Percentiles rank a stretch among this genome's conserved stretches.
These are phyloP conservation scores for Cyrtorhinus lividipennis DNA, from an alignment of 1,140 invertebrate genomes.

Conservation along the genomic window DNA sequence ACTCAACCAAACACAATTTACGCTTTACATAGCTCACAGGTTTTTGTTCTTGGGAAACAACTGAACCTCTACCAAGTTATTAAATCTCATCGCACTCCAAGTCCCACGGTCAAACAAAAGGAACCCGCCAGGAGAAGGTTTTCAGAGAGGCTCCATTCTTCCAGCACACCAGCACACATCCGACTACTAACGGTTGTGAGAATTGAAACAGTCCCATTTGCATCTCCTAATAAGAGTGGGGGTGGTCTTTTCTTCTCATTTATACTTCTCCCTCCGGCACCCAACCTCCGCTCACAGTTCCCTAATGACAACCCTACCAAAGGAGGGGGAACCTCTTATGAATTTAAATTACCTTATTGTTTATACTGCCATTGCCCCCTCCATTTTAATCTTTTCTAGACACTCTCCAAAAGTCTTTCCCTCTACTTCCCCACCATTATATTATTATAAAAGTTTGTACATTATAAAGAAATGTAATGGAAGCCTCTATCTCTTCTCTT, in stretches of 20 bases:
- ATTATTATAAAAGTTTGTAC: constrained; percentile 14
- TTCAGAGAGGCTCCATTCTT: no score
- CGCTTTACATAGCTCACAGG: no score
- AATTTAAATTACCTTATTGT: constrained; percentile 13
- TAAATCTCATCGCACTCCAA: no score
- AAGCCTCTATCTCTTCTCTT: background rate
- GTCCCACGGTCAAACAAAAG: no score
- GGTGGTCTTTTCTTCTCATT: background rate
- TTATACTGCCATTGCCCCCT: no score
- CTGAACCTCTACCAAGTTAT: no score
- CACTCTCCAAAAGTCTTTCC: background rate
- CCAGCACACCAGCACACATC: background rate
- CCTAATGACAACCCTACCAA: constrained; percentile 7
- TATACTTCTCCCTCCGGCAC: constrained; percentile 3
- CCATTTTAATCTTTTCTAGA: background rate
- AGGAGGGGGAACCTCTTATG: background rate
- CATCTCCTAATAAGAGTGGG: constrained; percentile 8
- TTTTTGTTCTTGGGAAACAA: no score
- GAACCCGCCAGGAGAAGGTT: no score
- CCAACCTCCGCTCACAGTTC: background rate
- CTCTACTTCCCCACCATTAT: background rate
- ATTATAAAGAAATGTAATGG: background rate
- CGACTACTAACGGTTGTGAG: constrained; percentile 3
- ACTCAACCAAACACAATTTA: no score
- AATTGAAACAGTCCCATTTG: constrained; percentile 12